Percentiles rank a stretch among this genome's conserved stretches.
Conservation (phyloP, 2,797 vertebrate species). For the Octomys mimax region DNA sequence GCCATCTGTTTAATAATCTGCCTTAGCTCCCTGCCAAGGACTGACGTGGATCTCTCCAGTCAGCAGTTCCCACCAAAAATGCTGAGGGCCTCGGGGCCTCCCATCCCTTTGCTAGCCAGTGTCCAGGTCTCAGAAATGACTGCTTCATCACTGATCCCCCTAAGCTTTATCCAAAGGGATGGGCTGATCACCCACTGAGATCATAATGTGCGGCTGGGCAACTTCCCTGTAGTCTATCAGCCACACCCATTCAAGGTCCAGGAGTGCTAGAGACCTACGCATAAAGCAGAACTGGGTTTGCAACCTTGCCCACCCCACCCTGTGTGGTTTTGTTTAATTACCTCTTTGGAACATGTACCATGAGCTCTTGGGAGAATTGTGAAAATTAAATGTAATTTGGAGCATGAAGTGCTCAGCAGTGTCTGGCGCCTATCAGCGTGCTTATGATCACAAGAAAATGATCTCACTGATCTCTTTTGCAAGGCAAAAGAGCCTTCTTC, state of each 20-base stretch:
- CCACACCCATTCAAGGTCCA: background rate
- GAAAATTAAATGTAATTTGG: background rate
- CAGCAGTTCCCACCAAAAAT: slow-evolving; percentile 82
- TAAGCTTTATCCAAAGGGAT: background rate
- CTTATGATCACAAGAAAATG: slow-evolving; percentile 24
- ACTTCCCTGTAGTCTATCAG: background rate
- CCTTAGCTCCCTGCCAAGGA: slow-evolving; percentile 68
- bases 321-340: background rate
- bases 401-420: background rate
- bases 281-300: background rate
- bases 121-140: slow-evolving; percentile 59
- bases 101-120: slow-evolving; percentile 44
- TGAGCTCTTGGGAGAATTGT: background rate
- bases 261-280: background rate
- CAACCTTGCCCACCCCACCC: background rate
- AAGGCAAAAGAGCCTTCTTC: slow-evolving; percentile 4
- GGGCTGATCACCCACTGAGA: background rate
- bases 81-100: slow-evolving; percentile 61
- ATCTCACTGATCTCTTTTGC: background rate
- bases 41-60: slow-evolving; percentile 61
- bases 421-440: background rate
- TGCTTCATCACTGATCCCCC: background rate
- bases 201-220: background rate
- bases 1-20: slow-evolving; percentile 81
- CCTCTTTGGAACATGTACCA: background rate